Evolutionary conservation across 2,113 vertebrate species (phyloP).

Genomic region (Ammodramus savannarum): DNA sequence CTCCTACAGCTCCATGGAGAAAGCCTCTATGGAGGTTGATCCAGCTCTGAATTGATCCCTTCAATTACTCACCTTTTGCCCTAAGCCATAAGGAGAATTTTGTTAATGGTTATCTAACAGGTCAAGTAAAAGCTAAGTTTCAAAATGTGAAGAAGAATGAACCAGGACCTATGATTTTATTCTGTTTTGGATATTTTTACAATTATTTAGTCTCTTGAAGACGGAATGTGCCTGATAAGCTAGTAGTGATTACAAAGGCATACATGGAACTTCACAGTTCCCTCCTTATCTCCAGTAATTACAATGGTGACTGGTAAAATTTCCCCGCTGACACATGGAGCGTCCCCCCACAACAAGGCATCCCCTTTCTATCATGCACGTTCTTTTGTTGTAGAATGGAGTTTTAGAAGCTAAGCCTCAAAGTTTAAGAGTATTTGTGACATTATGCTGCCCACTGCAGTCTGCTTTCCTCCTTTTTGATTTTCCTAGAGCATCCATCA

Average conservation of each 20-base stretch:
- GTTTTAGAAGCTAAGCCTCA: background rate
- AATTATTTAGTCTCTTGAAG: background rate
- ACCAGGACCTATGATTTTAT: background rate
- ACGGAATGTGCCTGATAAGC: background rate
- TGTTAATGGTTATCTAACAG: background rate
- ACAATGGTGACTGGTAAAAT: background rate
- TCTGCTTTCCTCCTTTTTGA: background rate
- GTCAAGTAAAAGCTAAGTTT: background rate
- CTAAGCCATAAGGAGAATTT: background rate
- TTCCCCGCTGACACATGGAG: fast-evolving
- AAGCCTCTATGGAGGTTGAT: background rate
- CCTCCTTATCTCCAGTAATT: background rate
- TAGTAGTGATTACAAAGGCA: background rate
- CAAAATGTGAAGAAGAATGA: background rate
- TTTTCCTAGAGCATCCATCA: background rate
- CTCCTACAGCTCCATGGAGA: background rate
- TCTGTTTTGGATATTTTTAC: background rate
- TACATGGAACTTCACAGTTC: background rate
- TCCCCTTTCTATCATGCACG: background rate
- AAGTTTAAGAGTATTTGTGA: background rate
- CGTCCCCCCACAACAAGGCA: background rate
- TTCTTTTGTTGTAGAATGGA: background rate
- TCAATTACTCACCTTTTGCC: background rate
- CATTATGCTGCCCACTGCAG: background rate
- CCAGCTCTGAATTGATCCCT: background rate